A percentile compares a stretch with the other conserved stretches of the same genome.
Evolutionary conservation across 2,888 invertebrate species (phyloP).

Genomic region (Heliconius aoede): DNA sequence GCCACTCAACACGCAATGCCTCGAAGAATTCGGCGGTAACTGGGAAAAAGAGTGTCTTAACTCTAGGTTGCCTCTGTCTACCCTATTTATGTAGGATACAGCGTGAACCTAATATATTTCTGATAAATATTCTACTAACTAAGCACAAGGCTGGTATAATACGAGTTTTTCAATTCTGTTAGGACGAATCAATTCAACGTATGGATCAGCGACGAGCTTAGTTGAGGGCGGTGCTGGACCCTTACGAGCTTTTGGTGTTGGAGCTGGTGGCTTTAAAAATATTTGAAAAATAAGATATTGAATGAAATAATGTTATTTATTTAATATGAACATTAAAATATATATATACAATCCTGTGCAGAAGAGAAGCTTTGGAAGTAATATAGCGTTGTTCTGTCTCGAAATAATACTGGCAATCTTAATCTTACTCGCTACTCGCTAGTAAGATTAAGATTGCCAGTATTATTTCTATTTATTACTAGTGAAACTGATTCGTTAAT

Average conservation of each 20-base stretch:
- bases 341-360: no score
- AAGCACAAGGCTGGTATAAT: constrained; percentile 77
- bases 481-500: no score
- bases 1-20: no score
- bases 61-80: not conserved
- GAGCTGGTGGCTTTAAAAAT: constrained; percentile 67
- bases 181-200: constrained; percentile 63
- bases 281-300: not conserved
- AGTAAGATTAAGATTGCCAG: no score
- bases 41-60: no score
- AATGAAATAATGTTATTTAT: not conserved
- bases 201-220: constrained; percentile 80
- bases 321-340: not conserved
- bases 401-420: no score
- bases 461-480: no score
- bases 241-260: constrained; percentile 67
- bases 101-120: not conserved
- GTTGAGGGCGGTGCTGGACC: constrained; percentile 55
- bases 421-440: no score
- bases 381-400: no score
- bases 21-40: no score
- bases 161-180: constrained; percentile 74
- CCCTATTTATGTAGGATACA: not conserved
- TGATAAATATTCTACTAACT: constrained; percentile 61
- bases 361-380: no score